Evolutionary conservation across 1,140 invertebrate genomes (phyloP), one percentile per base, ranked within the genome.

Genomic region (Bactericera cockerelli): DNA sequence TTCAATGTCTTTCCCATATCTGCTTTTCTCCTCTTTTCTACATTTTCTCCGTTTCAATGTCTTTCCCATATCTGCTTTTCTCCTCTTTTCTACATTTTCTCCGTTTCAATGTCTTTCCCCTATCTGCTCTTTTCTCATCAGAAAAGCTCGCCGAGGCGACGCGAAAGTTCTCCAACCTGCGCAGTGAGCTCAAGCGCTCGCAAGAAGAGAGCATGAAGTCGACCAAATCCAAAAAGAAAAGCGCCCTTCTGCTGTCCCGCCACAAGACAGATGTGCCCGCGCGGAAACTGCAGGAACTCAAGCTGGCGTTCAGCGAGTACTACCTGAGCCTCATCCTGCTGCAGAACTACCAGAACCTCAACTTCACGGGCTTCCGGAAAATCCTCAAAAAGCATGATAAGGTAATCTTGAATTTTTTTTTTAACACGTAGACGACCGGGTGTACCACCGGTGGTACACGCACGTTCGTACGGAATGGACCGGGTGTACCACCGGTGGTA

Each of bases 311-410:
- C 71, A 89, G 85, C 65, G 91, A 94, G 73, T 93, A 92, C 70
- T 94, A 94, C 72, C 76, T 94, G 2, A 88, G 84, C 67, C 67
- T 95, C 6, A 89, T 95, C 65, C 73, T 94, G 8, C 72, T 75
- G 3, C 81, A 83, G 67, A 83, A 82, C 64, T 83, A 82, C 65
- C 81, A 82, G 68, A 88, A 88, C 66, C 72, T 94, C 1, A 94
- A 94, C 74, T 90, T 87, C 63, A 93, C 88, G 11, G 91, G 92
- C 0, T 94, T 95, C 71, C 75, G 89, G 55, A 95, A 94, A 69
- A 95, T 94, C 62, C 74, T 94, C 14, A 95, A 95, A 69, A 94
- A 94, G 71, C 91, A 94, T 72, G 91, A 94, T 70, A 95, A 95
- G 75, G 81, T 89, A 63, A 39, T n/a, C n/a, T 58, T 66, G 39